A percentile compares a stretch with the other conserved stretches of the same genome.
phyloP scores from a whole-genome alignment of 2,113 vertebrate genomes.

The Acrocephalus kingi region DNA sequence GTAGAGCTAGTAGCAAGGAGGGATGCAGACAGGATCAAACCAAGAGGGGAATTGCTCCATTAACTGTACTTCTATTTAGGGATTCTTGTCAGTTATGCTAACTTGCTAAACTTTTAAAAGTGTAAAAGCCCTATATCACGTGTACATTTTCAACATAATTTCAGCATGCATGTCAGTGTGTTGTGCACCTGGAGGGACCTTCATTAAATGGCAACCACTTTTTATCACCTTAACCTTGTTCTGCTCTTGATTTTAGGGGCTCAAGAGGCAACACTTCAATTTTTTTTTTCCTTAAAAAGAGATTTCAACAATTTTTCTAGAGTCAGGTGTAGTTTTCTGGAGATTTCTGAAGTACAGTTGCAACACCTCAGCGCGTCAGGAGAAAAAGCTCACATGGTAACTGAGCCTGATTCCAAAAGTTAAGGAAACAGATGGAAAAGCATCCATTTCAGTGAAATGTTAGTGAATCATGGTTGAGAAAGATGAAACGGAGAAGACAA shows the following conservation, averaged over 20 bases:
- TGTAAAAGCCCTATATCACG: not conserved
- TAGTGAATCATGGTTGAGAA: not conserved
- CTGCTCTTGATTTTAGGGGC: not conserved
- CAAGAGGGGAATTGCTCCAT: not conserved
- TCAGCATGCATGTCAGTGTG: accelerated
- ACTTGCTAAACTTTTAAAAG: not conserved
- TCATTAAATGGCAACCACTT: not conserved
- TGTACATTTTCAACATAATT: not conserved
- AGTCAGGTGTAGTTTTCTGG: not conserved
- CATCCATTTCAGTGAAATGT: not conserved
- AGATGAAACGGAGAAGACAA: not conserved
- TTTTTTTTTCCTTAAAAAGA: not conserved
- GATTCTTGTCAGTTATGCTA: not conserved
- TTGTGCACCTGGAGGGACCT: not conserved
- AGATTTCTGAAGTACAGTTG: not conserved
- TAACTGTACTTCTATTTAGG: not conserved
- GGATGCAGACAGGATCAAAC: not conserved
- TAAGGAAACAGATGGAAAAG: not conserved
- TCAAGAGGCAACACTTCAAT: not conserved
- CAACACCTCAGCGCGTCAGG: not conserved
- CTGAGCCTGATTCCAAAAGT: not conserved
- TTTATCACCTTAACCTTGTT: not conserved
- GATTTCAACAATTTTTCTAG: not conserved
- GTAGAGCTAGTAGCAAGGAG: not conserved
- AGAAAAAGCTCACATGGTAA: not conserved